A percentile compares a stretch with the other conserved stretches of the same genome.
Evolutionary conservation across 2,888 invertebrate genomes (phyloP).

Genomic region (Orthosia gracilis): DNA sequence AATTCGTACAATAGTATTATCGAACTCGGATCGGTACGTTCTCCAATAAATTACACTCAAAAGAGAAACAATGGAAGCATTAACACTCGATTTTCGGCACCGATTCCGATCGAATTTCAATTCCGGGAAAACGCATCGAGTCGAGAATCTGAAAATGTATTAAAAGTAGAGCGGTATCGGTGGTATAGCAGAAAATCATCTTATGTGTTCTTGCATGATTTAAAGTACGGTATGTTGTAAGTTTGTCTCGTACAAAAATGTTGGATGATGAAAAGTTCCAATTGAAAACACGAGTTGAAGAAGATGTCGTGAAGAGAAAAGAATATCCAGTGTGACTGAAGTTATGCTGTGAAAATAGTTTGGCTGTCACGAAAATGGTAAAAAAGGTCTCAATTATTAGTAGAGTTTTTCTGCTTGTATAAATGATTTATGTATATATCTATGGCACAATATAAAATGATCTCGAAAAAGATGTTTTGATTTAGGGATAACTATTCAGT

Average conservation of each 20-base stretch:
- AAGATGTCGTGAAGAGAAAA: too few species aligned
- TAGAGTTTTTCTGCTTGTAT: too few species aligned
- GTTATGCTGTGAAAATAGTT: too few species aligned
- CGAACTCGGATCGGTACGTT: slow-evolving; percentile 11
- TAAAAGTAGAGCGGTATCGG: not conserved
- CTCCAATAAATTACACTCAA: slow-evolving; percentile 38
- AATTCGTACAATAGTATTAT: slow-evolving; percentile 40
- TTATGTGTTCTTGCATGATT: not conserved
- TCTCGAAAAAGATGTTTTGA: too few species aligned
- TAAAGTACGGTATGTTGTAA: not conserved
- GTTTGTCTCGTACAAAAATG: not conserved
- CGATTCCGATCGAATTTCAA: slow-evolving; percentile 42
- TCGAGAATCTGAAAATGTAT: slow-evolving; percentile 23
- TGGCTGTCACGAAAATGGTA: too few species aligned
- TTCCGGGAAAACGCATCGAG: slow-evolving; percentile 44
- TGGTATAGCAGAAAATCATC: not conserved
- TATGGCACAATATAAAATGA: too few species aligned
- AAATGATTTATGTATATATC: too few species aligned
- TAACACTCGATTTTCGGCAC: slow-evolving; percentile 40
- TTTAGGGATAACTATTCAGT: too few species aligned
- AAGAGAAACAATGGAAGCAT: slow-evolving; percentile 51
- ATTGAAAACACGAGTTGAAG: too few species aligned
- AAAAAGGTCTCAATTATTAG: too few species aligned
- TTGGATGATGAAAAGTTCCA: too few species aligned
- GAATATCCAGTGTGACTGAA: too few species aligned